phyloP scores from a whole-genome alignment of 1,140 invertebrate genomes.

The Drosophila lacteicornis region DNA sequence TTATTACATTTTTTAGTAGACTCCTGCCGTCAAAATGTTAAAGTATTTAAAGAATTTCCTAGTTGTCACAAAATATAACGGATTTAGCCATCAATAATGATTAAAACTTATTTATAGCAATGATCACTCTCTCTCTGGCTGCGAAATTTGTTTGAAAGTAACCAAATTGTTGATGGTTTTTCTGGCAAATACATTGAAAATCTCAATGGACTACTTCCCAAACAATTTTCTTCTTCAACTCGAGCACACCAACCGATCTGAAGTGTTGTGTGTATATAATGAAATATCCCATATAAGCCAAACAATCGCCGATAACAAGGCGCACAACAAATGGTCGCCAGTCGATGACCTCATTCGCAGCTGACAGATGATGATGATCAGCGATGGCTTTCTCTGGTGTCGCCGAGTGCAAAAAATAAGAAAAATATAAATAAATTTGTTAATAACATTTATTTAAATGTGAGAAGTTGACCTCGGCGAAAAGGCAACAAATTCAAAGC shows the following conservation, averaged over 20 bases:
- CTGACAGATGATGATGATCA: conserved; percentile 43
- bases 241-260: conserved; percentile 22
- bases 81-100: not conserved
- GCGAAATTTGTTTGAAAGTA: not conserved
- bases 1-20: conserved; percentile 19
- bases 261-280: conserved; percentile 32
- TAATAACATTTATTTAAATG: conserved; percentile 46
- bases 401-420: conserved; percentile 6
- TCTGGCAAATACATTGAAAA: not conserved
- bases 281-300: conserved; percentile 30
- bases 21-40: not conserved
- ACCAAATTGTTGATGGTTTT: not conserved
- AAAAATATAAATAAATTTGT: conserved; percentile 32
- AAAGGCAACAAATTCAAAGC: conserved; percentile 16
- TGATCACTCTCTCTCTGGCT: not conserved
- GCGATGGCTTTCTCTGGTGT: conserved; percentile 44
- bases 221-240: conserved; percentile 30
- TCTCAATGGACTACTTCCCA: conserved; percentile 12
- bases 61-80: conserved; percentile 5
- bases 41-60: conserved; percentile 35
- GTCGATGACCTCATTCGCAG: conserved; percentile 51
- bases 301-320: conserved; percentile 49
- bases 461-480: conserved; percentile 23
- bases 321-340: conserved; percentile 39
- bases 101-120: conserved; percentile 1